Evolutionary conservation across 2,797 vertebrate species (phyloP).

Genomic region (Sarcoramphus papa): DNA sequence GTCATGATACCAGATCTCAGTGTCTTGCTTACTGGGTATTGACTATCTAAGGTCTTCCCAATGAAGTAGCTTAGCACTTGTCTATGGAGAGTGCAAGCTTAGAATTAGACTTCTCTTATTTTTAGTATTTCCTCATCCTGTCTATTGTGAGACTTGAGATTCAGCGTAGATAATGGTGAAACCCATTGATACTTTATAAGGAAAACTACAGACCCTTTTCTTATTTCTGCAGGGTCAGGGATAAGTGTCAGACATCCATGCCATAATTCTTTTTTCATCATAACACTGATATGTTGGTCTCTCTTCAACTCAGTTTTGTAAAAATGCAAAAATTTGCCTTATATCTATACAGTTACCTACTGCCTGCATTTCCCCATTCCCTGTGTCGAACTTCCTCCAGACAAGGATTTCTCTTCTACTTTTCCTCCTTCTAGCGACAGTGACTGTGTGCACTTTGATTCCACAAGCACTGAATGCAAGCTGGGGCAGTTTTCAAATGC

Average conservation of each 20-base stretch:
- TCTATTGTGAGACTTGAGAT: background rate
- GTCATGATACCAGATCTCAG: background rate
- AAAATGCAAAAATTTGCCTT: background rate
- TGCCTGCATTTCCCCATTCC: background rate
- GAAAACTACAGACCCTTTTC: background rate
- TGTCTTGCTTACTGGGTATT: background rate
- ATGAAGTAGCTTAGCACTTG: background rate
- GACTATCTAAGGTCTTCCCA: background rate
- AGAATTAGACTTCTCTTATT: background rate
- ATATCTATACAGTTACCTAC: background rate
- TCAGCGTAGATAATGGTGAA: background rate
- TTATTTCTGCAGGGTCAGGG: background rate
- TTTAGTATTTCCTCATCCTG: background rate
- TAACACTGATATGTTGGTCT: background rate
- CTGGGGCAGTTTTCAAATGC: background rate
- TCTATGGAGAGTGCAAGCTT: background rate
- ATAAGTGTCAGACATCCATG: background rate
- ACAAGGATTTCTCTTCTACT: background rate
- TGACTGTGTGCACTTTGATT: background rate
- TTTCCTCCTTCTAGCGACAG: background rate
- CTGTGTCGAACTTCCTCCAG: accelerated
- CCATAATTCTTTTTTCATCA: background rate
- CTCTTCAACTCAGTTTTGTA: background rate
- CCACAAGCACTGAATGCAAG: background rate
- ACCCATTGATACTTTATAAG: background rate